Conservation (phyloP, 1,140 invertebrate species). For the Holotrichia oblita region DNA sequence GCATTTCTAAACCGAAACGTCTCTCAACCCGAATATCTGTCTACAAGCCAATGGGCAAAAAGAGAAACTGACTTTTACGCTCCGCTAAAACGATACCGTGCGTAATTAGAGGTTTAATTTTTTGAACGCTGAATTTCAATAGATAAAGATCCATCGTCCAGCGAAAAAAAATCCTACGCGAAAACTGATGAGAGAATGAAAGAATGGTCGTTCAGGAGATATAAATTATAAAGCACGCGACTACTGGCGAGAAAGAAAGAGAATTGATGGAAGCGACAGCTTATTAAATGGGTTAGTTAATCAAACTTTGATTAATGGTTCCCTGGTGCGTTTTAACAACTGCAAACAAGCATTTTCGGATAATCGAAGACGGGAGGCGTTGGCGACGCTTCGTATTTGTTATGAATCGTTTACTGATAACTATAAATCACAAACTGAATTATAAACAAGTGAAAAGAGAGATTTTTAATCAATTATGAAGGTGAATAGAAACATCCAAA, state of each 20-base stretch:
- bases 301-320: conserved; percentile 37
- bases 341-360: conserved; percentile 25
- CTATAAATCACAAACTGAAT: not conserved
- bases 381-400: not conserved
- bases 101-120: not conserved
- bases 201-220: not conserved
- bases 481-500: no score
- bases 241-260: conserved; percentile 20
- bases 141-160: not conserved
- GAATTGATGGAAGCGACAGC: conserved; percentile 33
- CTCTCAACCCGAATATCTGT: no score
- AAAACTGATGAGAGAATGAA: conserved; percentile 15
- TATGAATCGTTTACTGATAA: conserved; percentile 8
- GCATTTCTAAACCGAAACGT: not conserved
- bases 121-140: conserved; percentile 1
- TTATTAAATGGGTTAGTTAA: conserved; percentile 40
- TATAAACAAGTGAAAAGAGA: not conserved
- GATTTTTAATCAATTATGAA: not conserved
- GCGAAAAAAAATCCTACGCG: not conserved
- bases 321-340: conserved; percentile 21
- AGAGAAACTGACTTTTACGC: not conserved
- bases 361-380: conserved; percentile 8
- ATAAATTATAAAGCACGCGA: conserved; percentile 23
- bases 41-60: not conserved
- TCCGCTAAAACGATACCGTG: not conserved